Evolutionary conservation across 2,888 invertebrate genomes (phyloP).

Genomic region (Mantis religiosa): DNA sequence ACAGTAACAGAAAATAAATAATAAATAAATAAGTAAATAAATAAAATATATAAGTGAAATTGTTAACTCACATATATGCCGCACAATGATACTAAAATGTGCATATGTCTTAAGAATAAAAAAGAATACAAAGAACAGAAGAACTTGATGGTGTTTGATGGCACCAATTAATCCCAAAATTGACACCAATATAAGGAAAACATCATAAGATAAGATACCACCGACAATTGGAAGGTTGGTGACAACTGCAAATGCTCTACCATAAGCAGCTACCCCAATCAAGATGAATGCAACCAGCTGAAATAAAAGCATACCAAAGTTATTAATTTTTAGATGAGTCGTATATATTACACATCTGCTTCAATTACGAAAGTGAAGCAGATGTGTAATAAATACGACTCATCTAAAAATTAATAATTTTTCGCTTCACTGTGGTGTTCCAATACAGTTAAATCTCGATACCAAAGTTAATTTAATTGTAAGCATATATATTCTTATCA

Average conservation of each 20-base stretch:
- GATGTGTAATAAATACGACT: no score
- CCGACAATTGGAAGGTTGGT: slow-evolving; percentile 87
- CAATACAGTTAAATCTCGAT: no score
- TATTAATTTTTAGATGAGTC: no score
- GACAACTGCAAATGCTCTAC: slow-evolving; percentile 77
- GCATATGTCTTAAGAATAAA: not conserved
- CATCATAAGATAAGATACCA: slow-evolving; percentile 90
- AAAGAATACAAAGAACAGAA: slow-evolving; percentile 97
- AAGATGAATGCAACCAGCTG: slow-evolving; percentile 89
- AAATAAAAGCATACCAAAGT: slow-evolving; percentile 33
- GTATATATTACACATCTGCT: no score
- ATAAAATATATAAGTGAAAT: no score
- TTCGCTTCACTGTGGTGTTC: no score
- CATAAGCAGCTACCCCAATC: slow-evolving; percentile 90
- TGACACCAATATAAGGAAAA: slow-evolving; percentile 85
- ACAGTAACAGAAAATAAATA: no score
- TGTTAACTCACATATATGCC: no score
- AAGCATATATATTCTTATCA: not conserved
- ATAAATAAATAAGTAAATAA: no score
- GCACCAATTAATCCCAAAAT: slow-evolving; percentile 86
- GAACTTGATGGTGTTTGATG: slow-evolving; percentile 92
- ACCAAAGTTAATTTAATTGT: not conserved
- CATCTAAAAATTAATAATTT: no score
- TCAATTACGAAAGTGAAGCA: no score
- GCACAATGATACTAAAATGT: no score